Evolutionary conservation across 1,140 invertebrate genomes (phyloP).

Genomic region (Yoshiicerus persimilis): DNA sequence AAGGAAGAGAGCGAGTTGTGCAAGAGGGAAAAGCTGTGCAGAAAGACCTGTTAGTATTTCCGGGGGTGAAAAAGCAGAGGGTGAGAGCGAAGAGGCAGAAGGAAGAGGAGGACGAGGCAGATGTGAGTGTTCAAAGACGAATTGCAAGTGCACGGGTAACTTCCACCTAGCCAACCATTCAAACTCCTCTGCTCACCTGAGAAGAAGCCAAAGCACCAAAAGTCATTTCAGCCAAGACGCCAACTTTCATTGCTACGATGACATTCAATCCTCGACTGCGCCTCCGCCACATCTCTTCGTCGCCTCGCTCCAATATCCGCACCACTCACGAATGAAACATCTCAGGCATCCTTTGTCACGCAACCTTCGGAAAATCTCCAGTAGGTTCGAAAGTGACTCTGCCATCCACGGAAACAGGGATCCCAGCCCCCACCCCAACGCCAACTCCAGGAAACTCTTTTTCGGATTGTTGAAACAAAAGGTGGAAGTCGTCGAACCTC

Average conservation of each 20-base stretch:
- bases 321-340: neutral
- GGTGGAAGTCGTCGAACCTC: neutral
- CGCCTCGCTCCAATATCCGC: neutral
- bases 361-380: neutral
- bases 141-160: neutral
- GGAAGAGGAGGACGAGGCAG: neutral
- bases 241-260: constrained; percentile 20
- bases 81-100: constrained; percentile 23
- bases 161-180: neutral
- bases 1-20: constrained; percentile 20
- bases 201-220: constrained; percentile 46
- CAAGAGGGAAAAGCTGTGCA: neutral
- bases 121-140: neutral
- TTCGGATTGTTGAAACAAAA: neutral
- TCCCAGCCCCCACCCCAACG: neutral
- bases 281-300: neutral
- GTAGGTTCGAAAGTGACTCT: neutral
- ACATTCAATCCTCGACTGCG: neutral
- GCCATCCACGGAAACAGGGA: neutral
- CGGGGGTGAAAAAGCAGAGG: constrained; percentile 50
- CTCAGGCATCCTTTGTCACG: neutral
- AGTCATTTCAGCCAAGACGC: constrained; percentile 24
- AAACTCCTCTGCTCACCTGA: constrained; percentile 32
- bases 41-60: constrained; percentile 44
- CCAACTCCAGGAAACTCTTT: neutral